Evolutionary conservation across 2,797 vertebrate species (phyloP).

Genomic region (Chiroxiphia lanceolata): DNA sequence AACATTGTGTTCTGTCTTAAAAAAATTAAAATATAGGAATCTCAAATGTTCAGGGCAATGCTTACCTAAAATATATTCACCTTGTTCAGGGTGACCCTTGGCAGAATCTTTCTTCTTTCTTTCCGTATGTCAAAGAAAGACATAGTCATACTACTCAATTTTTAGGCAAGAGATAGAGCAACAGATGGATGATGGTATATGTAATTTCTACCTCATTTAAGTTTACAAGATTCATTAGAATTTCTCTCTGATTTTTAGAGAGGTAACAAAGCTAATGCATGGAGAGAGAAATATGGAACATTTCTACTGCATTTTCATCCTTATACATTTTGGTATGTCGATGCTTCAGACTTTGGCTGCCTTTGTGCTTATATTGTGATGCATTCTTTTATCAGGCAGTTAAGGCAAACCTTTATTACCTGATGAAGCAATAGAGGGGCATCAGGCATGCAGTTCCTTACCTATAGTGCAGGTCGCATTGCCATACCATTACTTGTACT

Average conservation of each 20-base stretch:
- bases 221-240: background rate
- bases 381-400: background rate
- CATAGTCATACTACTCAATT: background rate
- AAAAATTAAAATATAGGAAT: background rate
- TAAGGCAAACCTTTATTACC: background rate
- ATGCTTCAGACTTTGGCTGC: background rate
- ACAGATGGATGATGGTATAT: background rate
- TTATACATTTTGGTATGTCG: background rate
- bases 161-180: background rate
- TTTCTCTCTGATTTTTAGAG: background rate
- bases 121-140: background rate
- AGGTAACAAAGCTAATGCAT: background rate
- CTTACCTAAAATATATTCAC: background rate
- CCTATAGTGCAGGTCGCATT: background rate
- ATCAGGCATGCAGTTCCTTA: background rate
- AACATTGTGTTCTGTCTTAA: background rate
- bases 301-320: background rate
- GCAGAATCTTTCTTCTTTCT: background rate
- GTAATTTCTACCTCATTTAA: background rate
- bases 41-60: background rate
- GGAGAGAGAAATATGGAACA: background rate
- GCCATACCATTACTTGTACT: background rate
- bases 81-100: background rate
- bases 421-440: background rate
- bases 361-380: background rate